phyloP scores from a whole-genome alignment of 2,113 vertebrate species.

The Leptosomus discolor region DNA sequence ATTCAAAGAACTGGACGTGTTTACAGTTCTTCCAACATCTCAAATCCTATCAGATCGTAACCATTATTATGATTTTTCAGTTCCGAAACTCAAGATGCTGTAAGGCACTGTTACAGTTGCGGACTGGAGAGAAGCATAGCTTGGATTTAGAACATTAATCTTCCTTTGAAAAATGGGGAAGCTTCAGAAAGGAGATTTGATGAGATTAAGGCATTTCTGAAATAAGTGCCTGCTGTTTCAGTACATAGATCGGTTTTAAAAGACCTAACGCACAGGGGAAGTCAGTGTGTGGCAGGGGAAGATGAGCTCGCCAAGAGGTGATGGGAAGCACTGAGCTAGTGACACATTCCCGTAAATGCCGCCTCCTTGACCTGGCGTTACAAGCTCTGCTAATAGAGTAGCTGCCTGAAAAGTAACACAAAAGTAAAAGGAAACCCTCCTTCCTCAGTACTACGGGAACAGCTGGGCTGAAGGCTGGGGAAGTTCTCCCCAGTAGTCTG shows the following conservation, averaged over 20 bases:
- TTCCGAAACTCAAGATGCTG: not conserved
- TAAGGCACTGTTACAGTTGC: not conserved
- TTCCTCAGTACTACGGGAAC: not conserved
- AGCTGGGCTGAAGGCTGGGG: not conserved
- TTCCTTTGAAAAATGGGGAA: conserved; percentile 13
- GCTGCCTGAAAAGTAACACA: not conserved
- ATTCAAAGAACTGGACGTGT: not conserved
- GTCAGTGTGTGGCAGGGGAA: not conserved
- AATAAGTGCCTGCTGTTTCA: not conserved
- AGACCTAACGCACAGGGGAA: not conserved
- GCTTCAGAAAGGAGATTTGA: conserved; percentile 53
- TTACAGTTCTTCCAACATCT: not conserved
- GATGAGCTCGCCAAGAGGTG: not conserved
- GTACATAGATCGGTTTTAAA: not conserved
- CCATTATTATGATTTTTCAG: not conserved
- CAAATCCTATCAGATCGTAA: not conserved
- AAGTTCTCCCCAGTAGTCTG: not conserved
- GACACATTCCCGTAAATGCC: not conserved
- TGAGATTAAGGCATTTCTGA: conserved; percentile 47
- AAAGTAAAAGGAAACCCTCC: not conserved
- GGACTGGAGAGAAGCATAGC: not conserved
- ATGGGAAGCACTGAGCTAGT: not conserved
- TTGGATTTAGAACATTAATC: conserved; percentile 48
- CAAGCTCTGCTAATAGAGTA: not conserved
- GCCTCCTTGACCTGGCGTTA: not conserved